Evolutionary conservation across 2,113 vertebrate genomes (phyloP).

Genomic region (Calypte anna): DNA sequence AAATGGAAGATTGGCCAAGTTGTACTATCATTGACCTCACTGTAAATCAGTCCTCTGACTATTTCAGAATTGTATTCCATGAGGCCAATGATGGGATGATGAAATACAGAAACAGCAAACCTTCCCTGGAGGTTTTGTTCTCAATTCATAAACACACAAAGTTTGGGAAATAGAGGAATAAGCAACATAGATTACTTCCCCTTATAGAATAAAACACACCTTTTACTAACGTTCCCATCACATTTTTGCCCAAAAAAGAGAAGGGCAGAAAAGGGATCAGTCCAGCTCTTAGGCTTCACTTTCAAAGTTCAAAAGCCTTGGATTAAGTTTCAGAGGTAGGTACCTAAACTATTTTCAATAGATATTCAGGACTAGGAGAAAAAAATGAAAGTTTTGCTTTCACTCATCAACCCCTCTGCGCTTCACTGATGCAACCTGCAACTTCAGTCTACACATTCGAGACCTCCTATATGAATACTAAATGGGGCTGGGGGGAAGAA

Average conservation of each 20-base stretch:
- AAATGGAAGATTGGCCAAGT: neutral
- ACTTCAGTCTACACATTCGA: neutral
- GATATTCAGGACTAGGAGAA: neutral
- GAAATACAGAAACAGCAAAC: neutral
- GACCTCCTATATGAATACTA: neutral
- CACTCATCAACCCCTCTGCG: neutral
- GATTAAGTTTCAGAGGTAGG: neutral
- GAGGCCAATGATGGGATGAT: neutral
- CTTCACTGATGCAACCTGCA: neutral
- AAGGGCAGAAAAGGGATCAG: neutral
- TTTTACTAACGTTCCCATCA: neutral
- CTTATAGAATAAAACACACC: neutral
- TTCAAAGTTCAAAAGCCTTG: neutral
- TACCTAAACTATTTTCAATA: neutral
- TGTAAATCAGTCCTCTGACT: neutral
- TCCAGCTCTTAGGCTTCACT: neutral
- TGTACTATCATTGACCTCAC: neutral
- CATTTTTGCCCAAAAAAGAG: neutral
- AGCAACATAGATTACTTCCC: neutral
- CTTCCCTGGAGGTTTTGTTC: neutral
- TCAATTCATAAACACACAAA: accelerated
- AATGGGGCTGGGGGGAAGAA: neutral
- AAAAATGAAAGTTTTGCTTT: neutral
- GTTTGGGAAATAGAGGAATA: neutral
- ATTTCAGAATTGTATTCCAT: neutral